Conservation (phyloP, 2,888 invertebrate genomes). For the Xestia rhomboidea region DNA sequence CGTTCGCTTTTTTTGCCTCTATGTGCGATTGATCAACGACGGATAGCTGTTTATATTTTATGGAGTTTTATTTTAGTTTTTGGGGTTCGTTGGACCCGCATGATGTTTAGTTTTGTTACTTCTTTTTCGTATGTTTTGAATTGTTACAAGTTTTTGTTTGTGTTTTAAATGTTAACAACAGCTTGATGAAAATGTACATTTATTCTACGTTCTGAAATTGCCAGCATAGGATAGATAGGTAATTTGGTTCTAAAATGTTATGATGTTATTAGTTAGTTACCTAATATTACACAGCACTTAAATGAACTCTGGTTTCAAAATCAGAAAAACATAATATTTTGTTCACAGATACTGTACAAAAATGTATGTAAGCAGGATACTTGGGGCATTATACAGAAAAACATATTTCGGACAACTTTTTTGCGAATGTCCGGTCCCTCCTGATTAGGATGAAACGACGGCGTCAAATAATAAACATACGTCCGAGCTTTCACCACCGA, state of each 20-base stretch:
- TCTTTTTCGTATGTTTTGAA: background rate
- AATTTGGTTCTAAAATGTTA: background rate
- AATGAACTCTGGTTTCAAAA: background rate
- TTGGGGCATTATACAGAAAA: conserved; percentile 11
- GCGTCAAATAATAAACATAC: conserved; percentile 50
- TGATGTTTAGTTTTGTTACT: background rate
- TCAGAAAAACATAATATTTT: background rate
- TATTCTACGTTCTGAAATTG: too few relatives aligned
- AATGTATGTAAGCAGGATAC: background rate
- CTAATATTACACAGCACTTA: background rate
- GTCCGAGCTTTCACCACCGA: conserved; percentile 20
- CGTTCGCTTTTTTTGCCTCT: background rate
- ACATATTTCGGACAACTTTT: conserved; percentile 37
- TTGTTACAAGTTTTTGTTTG: background rate
- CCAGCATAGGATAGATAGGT: background rate
- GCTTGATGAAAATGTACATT: background rate
- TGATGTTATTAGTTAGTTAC: background rate
- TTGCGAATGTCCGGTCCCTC: conserved; percentile 13
- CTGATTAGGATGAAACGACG: conserved; percentile 36
- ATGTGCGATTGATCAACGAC: background rate
- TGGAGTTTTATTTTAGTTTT: conserved; percentile 13
- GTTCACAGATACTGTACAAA: background rate
- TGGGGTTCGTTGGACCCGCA: background rate
- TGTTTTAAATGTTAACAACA: background rate
- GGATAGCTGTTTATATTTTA: background rate